Base-by-base conservation (phyloP, 1,140 invertebrate genomes). In the Drosophila parvula region DNA sequence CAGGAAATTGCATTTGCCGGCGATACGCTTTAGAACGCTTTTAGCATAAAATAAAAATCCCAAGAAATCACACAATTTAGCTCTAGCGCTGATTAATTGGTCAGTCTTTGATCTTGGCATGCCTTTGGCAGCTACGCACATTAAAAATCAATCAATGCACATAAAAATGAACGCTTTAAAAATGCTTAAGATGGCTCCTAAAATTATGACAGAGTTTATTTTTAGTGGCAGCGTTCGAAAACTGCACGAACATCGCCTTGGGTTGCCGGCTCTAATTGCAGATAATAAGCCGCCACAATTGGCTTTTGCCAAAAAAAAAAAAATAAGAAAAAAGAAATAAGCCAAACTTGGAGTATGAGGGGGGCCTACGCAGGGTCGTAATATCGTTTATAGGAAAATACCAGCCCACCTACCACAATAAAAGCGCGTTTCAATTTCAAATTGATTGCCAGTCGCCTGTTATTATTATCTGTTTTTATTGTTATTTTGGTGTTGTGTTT, bases 351-450 rank as follows among this genome's bases (percentile, higher is more conserved):
- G 43, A 44, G 38, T 45, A 40, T 53, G 36, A 34, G 59, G 43
- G 61, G 64, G 53, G 64, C 83, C 83, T 84, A 88, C 83, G 80
- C 83, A 78, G 62, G 70, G 68, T 51, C 63, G 65, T 53, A 60
- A 59, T 36, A 71, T 71, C 36, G 68, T 48, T 45, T 71, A 67
- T 45, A 56, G 44, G 61, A 69, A 51, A 81, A 79, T 65, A 79
- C 67, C 70, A 79, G 32, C 62, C 65, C 59, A 64, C 68, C 82
- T 61, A 62, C 48, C 63, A 57, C 73, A 84, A 78, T 88, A 78
- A 79, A 85, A 88, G 81, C 67, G 73, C 77, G 83, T 83, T 88
- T 88, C 83, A 88, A 88, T 88, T 88, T 88, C 83, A 88, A 88
- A 88, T 88, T 88, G 84, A 89, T 88, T 88, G 84, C 77, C 83